phyloP scores from a whole-genome alignment of 1,140 invertebrate species.

The Drosophila paulistorum region DNA sequence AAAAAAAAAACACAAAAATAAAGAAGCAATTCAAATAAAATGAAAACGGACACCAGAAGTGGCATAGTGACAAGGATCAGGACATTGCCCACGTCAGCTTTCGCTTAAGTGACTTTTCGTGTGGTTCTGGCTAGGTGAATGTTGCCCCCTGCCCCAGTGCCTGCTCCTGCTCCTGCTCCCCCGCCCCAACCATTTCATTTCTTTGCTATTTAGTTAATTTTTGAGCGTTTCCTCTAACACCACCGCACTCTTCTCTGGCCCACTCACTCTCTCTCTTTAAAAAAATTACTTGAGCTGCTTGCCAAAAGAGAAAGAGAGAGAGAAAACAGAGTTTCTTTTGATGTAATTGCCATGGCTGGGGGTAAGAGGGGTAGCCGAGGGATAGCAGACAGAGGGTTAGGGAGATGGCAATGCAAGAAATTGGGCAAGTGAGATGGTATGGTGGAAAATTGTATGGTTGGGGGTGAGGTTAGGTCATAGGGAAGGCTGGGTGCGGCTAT shows the following conservation, averaged over 20 bases:
- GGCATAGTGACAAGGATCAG: slow-evolving; percentile 2
- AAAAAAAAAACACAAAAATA: slow-evolving; percentile 35
- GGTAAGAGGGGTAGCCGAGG: not conserved
- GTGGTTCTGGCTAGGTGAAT: slow-evolving; percentile 9
- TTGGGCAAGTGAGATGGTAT: not conserved
- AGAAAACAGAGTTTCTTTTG: slow-evolving; percentile 51
- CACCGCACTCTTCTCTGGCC: not conserved
- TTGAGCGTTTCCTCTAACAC: slow-evolving; percentile 42
- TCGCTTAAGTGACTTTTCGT: slow-evolving; percentile 65
- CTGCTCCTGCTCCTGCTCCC: too few species aligned
- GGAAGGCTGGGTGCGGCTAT: slow-evolving; percentile 45
- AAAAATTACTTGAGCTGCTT: slow-evolving; percentile 61
- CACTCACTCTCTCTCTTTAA: slow-evolving; percentile 3
- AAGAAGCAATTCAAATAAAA: slow-evolving; percentile 27
- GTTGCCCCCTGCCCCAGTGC: too few species aligned
- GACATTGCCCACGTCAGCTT: slow-evolving; percentile 21
- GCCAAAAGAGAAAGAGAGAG: slow-evolving; percentile 27
- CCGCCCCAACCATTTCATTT: not conserved
- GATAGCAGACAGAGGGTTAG: not conserved
- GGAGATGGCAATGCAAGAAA: too few species aligned
- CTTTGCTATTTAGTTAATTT: slow-evolving; percentile 73
- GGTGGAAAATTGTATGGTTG: too few species aligned
- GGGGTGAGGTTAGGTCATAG: not conserved
- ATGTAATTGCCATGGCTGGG: slow-evolving; percentile 62
- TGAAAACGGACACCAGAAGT: slow-evolving; percentile 15